These are phyloP conservation scores for Tenthredo distinguenda DNA, from an alignment of 2,888 invertebrate species.

Conservation along the genomic window DNA sequence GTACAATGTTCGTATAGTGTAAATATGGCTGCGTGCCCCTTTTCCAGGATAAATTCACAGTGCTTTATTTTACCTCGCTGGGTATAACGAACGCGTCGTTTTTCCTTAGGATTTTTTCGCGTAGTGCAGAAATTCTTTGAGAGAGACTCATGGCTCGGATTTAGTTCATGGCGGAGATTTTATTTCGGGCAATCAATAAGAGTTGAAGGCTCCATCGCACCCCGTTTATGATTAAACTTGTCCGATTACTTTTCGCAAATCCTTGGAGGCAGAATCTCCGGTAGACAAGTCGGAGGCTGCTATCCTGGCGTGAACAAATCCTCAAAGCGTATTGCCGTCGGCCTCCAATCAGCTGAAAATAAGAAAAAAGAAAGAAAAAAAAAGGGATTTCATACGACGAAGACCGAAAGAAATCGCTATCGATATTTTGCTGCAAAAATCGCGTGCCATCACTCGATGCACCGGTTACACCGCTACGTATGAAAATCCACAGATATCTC, in stretches of 20 bases:
- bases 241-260: conserved; percentile 45
- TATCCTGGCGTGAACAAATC: neutral
- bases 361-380: neutral
- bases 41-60: neutral
- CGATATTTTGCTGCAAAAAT: neutral
- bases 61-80: neutral
- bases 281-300: neutral
- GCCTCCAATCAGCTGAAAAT: neutral
- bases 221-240: conserved; percentile 39
- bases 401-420: neutral
- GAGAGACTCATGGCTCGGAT: conserved; percentile 23
- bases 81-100: neutral
- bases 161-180: conserved; percentile 10
- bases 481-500: neutral
- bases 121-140: neutral
- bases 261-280: neutral
- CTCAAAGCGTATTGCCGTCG: neutral
- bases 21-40: neutral
- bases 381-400: neutral
- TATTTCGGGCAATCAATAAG: conserved; percentile 38
- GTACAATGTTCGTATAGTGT: neutral
- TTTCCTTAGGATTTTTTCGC: neutral
- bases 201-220: conserved; percentile 10
- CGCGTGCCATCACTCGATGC: neutral
- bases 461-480: neutral